Conservation (phyloP, 2,797 vertebrate species). For the Lutjanus campechanus region DNA sequence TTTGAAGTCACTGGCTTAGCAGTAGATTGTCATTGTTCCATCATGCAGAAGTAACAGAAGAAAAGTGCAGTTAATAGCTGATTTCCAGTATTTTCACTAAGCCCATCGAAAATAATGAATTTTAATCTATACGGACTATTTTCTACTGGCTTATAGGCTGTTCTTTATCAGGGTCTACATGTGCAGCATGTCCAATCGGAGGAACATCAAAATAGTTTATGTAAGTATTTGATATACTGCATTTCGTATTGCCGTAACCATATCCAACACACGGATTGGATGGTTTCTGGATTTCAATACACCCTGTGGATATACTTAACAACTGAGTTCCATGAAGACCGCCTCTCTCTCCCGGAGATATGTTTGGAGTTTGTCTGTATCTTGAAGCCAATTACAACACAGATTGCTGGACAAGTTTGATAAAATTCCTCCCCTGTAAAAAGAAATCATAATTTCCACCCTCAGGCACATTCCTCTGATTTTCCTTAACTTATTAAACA, state of each 20-base stretch:
- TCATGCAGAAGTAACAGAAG: too few species aligned
- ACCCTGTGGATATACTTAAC: conserved; percentile 63
- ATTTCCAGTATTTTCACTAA: background rate
- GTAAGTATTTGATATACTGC: conserved; percentile 29
- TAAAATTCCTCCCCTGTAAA: conserved; percentile 41
- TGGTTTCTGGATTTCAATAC: conserved; percentile 30
- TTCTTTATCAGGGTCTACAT: conserved; percentile 38
- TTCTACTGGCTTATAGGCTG: background rate
- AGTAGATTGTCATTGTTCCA: too few species aligned
- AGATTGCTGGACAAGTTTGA: conserved; percentile 59
- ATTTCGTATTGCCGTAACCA: conserved; percentile 23
- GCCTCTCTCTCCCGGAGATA: conserved; percentile 15
- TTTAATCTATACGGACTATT: conserved; percentile 1
- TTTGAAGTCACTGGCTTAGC: too few species aligned
- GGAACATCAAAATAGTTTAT: conserved; percentile 35
- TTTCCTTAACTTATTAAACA: conserved; percentile 56
- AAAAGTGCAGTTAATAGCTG: too few species aligned
- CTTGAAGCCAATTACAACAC: conserved; percentile 63
- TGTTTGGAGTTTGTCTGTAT: conserved; percentile 61
- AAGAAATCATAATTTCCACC: conserved; percentile 40
- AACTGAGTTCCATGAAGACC: conserved; percentile 41
- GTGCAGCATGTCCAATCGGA: conserved; percentile 37
- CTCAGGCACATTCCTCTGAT: conserved; percentile 41
- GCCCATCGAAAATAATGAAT: conserved; percentile 1
- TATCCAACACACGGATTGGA: conserved; percentile 37